phyloP scores from a whole-genome alignment of 2,113 vertebrate genomes.

The Mungos mungo region DNA sequence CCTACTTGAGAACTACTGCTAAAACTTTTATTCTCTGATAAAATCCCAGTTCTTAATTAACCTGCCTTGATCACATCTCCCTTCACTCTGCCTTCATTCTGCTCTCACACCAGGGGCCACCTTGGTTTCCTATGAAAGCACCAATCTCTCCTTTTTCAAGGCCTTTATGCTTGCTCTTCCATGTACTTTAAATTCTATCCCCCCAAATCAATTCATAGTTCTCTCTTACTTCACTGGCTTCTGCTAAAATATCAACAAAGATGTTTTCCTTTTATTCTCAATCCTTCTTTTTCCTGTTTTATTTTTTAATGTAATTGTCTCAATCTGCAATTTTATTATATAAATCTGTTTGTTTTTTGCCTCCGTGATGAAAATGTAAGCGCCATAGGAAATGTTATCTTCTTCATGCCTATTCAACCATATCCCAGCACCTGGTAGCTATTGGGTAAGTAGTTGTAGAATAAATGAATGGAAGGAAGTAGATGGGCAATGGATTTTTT shows the following conservation, averaged over 20 bases:
- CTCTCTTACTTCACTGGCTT: neutral
- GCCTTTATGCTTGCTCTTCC: neutral
- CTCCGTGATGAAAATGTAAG: neutral
- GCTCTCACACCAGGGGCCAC: neutral
- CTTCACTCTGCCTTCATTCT: neutral
- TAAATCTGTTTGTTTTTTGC: neutral
- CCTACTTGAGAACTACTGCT: neutral
- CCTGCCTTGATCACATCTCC: neutral
- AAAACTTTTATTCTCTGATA: neutral
- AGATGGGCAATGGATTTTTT: neutral
- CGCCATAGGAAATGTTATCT: neutral
- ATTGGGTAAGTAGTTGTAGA: neutral
- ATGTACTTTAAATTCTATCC: neutral
- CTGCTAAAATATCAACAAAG: neutral
- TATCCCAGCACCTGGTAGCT: neutral
- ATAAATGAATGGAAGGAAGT: neutral
- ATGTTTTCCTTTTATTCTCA: neutral
- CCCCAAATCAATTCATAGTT: neutral
- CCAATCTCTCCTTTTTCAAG: neutral
- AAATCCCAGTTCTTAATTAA: neutral
- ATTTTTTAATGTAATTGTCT: neutral
- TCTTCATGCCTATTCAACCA: neutral
- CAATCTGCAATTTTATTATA: neutral
- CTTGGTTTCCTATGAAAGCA: neutral
- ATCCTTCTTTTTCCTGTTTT: neutral